Evolutionary conservation across 2,888 invertebrate genomes (phyloP).

Genomic region (Ommatoiulus sabulosus): DNA sequence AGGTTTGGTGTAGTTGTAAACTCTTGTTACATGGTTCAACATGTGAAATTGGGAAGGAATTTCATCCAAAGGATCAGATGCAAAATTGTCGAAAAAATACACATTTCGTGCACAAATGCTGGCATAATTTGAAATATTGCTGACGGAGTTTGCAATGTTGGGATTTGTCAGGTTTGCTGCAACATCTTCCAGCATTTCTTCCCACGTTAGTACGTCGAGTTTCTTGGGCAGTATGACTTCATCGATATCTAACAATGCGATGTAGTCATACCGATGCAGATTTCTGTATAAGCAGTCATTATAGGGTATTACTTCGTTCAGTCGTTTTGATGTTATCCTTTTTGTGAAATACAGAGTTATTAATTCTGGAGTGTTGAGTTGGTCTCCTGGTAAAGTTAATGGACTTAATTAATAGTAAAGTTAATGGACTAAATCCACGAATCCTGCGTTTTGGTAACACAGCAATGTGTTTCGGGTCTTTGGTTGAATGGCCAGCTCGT

Average conservation of each 20-base stretch:
- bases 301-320: conserved; percentile 95
- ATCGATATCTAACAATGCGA: conserved; percentile 90
- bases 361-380: conserved; percentile 88
- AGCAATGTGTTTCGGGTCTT: conserved; percentile 82
- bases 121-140: conserved; percentile 64
- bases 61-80: conserved; percentile 70
- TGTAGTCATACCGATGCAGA: conserved; percentile 88
- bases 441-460: conserved; percentile 73
- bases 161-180: background rate
- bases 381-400: conserved; percentile 86
- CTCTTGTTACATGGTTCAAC: conserved; percentile 85
- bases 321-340: conserved; percentile 92
- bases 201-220: background rate
- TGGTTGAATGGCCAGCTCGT: conserved; percentile 85
- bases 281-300: conserved; percentile 96
- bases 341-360: conserved; percentile 90
- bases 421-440: conserved; percentile 83
- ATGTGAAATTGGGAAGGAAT: conserved; percentile 64
- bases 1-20: conserved; percentile 91
- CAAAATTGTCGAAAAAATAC: conserved; percentile 88
- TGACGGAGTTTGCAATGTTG: background rate
- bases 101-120: conserved; percentile 91
- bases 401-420: conserved; percentile 84
- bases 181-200: background rate
- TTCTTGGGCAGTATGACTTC: conserved; percentile 91